A percentile compares a stretch with the other conserved stretches of the same genome.
phyloP scores from a whole-genome alignment of 2,797 vertebrate genomes.

The Tapera naevia region DNA sequence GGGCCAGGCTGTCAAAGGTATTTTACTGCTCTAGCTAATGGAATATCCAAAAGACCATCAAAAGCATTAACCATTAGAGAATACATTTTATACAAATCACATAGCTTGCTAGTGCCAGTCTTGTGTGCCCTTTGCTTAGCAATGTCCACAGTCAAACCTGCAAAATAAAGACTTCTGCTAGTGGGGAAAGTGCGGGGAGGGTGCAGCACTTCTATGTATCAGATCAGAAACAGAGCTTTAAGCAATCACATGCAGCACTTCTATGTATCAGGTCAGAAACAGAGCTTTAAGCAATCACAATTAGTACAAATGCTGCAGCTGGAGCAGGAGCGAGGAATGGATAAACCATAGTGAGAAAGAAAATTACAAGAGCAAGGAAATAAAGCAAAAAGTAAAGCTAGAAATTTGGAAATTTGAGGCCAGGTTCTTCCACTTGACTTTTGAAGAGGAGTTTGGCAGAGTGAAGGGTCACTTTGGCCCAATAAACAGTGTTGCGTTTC shows the following conservation, averaged over 20 bases:
- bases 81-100: neutral
- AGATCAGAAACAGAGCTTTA: neutral
- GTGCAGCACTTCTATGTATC: neutral
- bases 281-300: no score
- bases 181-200: neutral
- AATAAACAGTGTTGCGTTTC: no score
- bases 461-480: no score
- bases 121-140: neutral
- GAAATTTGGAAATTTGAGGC: no score
- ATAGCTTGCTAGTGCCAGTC: neutral
- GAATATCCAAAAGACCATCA: neutral
- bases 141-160: neutral
- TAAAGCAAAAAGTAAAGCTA: neutral
- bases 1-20: neutral
- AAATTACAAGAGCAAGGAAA: neutral
- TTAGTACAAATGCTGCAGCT: neutral
- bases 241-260: no score
- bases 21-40: neutral
- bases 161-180: neutral
- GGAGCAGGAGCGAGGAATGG: neutral
- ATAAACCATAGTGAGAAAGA: neutral
- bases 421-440: no score
- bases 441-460: no score
- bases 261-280: no score
- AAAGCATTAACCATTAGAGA: neutral